A percentile compares a stretch with the other conserved stretches of the same genome.
Conservation (phyloP, 2,888 invertebrate genomes). For the Lysandra coridon region DNA sequence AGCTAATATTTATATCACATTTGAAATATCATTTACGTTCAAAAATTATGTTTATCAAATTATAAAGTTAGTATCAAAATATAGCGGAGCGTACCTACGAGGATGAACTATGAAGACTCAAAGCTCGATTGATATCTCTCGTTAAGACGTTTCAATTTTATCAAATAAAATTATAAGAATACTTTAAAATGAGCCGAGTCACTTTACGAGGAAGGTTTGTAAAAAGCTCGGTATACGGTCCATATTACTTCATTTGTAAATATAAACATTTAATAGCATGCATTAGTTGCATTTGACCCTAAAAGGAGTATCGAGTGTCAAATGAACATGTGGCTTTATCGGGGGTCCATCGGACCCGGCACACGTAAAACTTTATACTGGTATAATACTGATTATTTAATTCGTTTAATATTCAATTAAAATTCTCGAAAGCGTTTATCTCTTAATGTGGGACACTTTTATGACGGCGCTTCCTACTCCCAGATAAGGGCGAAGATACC, state of each 20-base stretch:
- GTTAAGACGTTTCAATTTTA: neutral
- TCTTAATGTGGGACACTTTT: conserved; percentile 80
- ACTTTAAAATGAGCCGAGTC: conserved; percentile 8
- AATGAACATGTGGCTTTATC: conserved; percentile 61
- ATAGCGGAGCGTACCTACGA: neutral
- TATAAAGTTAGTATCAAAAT: conserved; percentile 39
- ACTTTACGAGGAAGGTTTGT: neutral
- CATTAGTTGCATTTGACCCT: conserved; percentile 50
- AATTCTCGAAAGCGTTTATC: conserved; percentile 78
- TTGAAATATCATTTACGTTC: conserved; percentile 72
- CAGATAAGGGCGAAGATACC: conserved; percentile 69
- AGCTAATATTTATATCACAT: conserved; percentile 71
- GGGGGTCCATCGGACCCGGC: conserved; percentile 61
- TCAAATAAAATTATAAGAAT: conserved; percentile 2
- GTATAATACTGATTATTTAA: conserved; percentile 80
- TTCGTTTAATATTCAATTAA: conserved; percentile 81
- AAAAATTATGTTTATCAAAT: conserved; percentile 65
- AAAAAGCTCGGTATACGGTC: conserved; percentile 34
- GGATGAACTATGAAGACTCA: neutral
- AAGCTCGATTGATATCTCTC: neutral
- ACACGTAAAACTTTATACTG: conserved; percentile 73
- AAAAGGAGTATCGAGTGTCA: conserved; percentile 57
- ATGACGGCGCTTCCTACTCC: conserved; percentile 76
- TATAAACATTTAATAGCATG: conserved; percentile 41
- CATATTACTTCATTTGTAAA: conserved; percentile 1